phyloP scores from a whole-genome alignment of 2,797 vertebrate genomes.

The Enteromius thamalakanensis region DNA sequence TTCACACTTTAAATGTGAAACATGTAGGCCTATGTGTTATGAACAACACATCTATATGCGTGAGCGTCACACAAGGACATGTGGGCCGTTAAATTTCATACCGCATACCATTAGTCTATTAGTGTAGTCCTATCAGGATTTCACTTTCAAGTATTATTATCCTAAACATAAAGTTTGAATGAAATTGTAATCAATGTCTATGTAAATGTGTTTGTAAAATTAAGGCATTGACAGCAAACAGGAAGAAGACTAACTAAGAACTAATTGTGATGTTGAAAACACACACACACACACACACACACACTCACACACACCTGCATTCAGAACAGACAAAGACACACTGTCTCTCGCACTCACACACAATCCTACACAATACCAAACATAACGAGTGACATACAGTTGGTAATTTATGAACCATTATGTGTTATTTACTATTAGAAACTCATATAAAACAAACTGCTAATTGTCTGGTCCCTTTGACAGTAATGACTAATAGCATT shows the following conservation, averaged over 20 bases:
- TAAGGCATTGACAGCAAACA: background rate
- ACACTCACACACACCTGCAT: slow-evolving; percentile 1
- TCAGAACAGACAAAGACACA: background rate
- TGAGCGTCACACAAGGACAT: background rate
- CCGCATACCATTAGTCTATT: background rate
- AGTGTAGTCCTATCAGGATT: background rate
- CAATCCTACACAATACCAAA: background rate
- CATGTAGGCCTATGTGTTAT: slow-evolving; percentile 22
- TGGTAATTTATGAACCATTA: background rate
- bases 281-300: background rate
- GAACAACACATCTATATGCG: background rate
- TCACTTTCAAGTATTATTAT: background rate
- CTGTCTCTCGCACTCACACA: background rate
- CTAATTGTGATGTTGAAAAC: background rate
- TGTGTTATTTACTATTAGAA: slow-evolving; percentile 19
- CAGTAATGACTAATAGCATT: slow-evolving; percentile 16
- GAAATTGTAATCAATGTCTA: background rate
- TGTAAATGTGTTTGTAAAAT: background rate
- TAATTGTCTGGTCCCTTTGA: slow-evolving; percentile 24
- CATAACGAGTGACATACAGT: slow-evolving; percentile 6
- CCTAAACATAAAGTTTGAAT: background rate
- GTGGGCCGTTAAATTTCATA: background rate
- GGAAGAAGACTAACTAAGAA: background rate
- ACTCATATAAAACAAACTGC: slow-evolving; percentile 17
- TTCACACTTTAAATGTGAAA: slow-evolving; percentile 24